Percentiles rank a stretch among this genome's conserved stretches.
These are phyloP conservation scores for Hydrochoerus hydrochaeris DNA, from an alignment of 2,113 vertebrate genomes.

Conservation along the genomic window DNA sequence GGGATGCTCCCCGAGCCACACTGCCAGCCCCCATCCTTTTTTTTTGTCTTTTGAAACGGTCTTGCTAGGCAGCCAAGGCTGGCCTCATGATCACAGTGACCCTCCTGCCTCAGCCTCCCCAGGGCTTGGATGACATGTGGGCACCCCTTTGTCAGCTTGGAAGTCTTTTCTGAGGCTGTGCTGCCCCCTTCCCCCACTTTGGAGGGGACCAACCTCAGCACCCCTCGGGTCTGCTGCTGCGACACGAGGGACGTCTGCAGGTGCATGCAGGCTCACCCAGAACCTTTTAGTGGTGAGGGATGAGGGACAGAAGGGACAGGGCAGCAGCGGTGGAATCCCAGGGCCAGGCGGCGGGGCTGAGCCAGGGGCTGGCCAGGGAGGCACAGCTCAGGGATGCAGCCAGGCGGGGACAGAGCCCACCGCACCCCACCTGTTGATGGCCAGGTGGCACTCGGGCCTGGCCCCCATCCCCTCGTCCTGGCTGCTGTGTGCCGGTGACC, in stretches of 20 bases:
- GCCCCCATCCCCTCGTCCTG: neutral
- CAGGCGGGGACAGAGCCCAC: too few species aligned
- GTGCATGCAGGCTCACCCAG: neutral
- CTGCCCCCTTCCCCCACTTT: neutral
- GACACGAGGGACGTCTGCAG: neutral
- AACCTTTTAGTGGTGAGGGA: neutral
- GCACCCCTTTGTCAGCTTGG: neutral
- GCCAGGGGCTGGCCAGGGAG: neutral
- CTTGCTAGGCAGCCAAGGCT: neutral
- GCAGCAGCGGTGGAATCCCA: neutral
- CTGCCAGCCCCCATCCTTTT: too few species aligned
- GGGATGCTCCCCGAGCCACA: too few species aligned
- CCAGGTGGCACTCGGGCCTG: too few species aligned
- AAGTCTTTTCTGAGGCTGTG: neutral
- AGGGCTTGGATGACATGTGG: neutral
- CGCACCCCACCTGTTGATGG: neutral
- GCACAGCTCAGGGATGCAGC: neutral
- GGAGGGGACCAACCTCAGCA: neutral
- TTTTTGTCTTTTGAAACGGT: neutral
- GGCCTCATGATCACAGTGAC: neutral
- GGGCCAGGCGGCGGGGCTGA: neutral
- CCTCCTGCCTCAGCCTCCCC: neutral
- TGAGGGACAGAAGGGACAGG: too few species aligned
- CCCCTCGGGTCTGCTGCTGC: neutral
- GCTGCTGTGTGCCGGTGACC: neutral